Percentiles rank a stretch among this genome's conserved stretches.
These are phyloP conservation scores for Amaurobius ferox DNA, from an alignment of 2,888 invertebrate genomes.

Conservation along the genomic window DNA sequence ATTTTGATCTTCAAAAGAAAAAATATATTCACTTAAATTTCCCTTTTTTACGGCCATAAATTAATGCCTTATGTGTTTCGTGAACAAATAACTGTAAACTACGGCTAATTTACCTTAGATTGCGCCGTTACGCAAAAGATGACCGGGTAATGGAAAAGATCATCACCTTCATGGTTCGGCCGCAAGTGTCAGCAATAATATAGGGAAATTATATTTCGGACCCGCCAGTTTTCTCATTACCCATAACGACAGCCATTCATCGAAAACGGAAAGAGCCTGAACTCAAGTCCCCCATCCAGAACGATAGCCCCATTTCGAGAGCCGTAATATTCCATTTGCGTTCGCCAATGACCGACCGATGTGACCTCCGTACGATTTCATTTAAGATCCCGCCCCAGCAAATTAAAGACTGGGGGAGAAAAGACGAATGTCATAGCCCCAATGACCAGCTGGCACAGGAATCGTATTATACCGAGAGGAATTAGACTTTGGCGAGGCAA, in stretches of 20 bases:
- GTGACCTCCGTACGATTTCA: slow-evolving; percentile 42
- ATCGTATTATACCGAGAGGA: slow-evolving; percentile 23
- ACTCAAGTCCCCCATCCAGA: neutral
- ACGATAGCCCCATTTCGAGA: slow-evolving; percentile 38
- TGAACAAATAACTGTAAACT: slow-evolving; percentile 5
- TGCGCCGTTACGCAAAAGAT: slow-evolving; percentile 1
- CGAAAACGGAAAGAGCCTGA: slow-evolving; percentile 32
- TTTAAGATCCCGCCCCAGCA: slow-evolving; percentile 20
- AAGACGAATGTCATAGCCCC: slow-evolving; percentile 24
- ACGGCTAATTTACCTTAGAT: slow-evolving; percentile 6
- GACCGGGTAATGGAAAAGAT: neutral
- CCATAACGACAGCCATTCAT: slow-evolving; percentile 56
- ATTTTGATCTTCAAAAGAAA: too few relatives aligned
- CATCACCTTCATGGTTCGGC: neutral
- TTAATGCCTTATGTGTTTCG: neutral
- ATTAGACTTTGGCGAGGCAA: slow-evolving; percentile 9
- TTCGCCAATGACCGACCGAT: slow-evolving; percentile 47
- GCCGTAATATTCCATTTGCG: slow-evolving; percentile 59
- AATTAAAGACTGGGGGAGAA: slow-evolving; percentile 29
- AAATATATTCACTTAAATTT: too few relatives aligned
- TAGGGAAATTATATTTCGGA: slow-evolving; percentile 18
- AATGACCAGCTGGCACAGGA: slow-evolving; percentile 43
- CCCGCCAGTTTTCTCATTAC: slow-evolving; percentile 25
- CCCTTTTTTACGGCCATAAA: neutral
- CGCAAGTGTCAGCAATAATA: slow-evolving; percentile 10